Conservation (phyloP, 2,888 invertebrate genomes). For the Dermolepida albohirtum region DNA sequence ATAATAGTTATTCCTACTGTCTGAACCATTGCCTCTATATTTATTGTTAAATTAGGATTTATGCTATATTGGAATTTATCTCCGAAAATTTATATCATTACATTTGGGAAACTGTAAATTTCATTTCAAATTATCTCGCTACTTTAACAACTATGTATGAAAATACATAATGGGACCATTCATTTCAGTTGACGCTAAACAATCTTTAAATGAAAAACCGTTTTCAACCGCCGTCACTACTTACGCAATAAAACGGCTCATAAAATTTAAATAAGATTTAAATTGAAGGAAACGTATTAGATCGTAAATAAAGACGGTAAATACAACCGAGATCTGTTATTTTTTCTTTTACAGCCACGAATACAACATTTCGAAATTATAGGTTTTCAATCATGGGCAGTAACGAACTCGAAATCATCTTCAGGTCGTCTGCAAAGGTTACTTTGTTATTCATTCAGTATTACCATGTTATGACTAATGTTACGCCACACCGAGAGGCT, state of each 20-base stretch:
- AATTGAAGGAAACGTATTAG: constrained; percentile 12
- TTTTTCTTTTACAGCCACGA: neutral
- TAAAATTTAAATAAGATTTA: constrained; percentile 32
- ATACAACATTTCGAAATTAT: constrained; percentile 1
- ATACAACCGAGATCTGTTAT: neutral
- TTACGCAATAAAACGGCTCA: constrained; percentile 1
- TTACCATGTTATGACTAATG: neutral
- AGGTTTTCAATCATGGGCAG: neutral
- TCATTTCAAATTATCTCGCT: neutral
- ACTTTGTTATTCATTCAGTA: neutral
- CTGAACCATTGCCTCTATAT: no score
- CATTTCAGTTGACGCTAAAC: no score
- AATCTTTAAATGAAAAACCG: neutral
- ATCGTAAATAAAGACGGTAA: constrained; percentile 21
- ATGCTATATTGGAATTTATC: no score
- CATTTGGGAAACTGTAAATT: neutral
- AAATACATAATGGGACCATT: no score
- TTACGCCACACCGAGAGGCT: neutral
- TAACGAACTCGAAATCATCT: neutral
- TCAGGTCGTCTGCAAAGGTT: neutral
- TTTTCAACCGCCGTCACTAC: constrained; percentile 1
- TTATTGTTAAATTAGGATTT: no score
- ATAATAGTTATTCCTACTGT: no score
- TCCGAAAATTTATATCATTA: no score
- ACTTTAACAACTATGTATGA: no score